Evolutionary conservation across 2,888 invertebrate species (phyloP).

Genomic region (Pristionchus maxplancki): DNA sequence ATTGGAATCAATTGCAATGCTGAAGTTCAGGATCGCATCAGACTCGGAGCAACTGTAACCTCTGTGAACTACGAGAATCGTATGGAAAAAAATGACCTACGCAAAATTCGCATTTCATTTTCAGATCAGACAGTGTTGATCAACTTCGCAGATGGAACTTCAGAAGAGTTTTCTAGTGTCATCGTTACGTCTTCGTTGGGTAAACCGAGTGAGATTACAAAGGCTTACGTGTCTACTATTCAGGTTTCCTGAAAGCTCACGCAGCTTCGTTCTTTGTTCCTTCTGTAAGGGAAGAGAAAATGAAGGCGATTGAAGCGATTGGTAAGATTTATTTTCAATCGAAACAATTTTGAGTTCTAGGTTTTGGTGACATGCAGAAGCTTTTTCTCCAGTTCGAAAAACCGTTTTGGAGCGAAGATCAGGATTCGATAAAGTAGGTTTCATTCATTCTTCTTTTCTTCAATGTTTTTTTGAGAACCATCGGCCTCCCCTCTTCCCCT

Average conservation of each 20-base stretch:
- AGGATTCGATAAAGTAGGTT: neutral
- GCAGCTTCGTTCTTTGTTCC: conserved; percentile 4
- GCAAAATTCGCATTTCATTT: neutral
- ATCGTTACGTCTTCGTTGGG: conserved; percentile 39
- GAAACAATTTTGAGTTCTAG: neutral
- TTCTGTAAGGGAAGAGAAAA: neutral
- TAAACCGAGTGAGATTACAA: neutral
- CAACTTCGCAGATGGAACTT: neutral
- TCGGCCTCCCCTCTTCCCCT: neutral
- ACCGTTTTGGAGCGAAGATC: conserved; percentile 24
- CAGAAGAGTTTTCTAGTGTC: neutral
- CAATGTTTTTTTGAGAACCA: neutral
- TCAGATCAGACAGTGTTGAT: neutral
- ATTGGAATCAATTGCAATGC: neutral
- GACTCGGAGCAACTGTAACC: neutral
- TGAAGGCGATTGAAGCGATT: conserved; percentile 6
- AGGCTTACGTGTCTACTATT: neutral
- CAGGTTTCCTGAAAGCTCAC: conserved; percentile 32
- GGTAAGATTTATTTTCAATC: neutral
- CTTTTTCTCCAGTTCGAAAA: conserved; percentile 4
- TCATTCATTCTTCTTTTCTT: neutral
- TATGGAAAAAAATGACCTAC: neutral
- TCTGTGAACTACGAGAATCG: neutral
- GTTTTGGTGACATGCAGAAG: conserved; percentile 50
- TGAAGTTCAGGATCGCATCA: neutral